Evolutionary conservation across 2,797 vertebrate species (phyloP).

Genomic region (Pyrocephalus nanus): DNA sequence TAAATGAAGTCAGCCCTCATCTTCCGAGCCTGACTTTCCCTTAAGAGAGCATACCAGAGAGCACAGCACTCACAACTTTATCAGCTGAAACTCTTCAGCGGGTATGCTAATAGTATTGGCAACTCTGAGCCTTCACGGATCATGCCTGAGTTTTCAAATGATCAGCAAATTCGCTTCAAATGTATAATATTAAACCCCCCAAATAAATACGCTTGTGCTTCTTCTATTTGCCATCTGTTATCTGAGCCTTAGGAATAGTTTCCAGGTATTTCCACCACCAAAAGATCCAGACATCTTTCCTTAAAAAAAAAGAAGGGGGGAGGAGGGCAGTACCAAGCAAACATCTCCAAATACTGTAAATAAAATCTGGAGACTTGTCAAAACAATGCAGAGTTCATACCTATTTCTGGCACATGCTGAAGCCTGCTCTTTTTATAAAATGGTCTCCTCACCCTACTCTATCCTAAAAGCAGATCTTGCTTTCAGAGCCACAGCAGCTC

Average conservation of each 20-base stretch:
- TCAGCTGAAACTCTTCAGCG: neutral
- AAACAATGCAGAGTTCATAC: neutral
- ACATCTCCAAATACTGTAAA: neutral
- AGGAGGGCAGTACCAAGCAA: neutral
- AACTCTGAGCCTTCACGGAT: neutral
- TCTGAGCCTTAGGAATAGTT: neutral
- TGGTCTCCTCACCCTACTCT: neutral
- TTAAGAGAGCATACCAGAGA: conserved; percentile 22
- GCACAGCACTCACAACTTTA: conserved; percentile 18
- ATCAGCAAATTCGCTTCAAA: neutral
- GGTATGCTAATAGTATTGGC: neutral
- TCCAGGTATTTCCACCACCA: neutral
- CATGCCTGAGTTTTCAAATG: neutral
- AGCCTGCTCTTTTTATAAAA: neutral
- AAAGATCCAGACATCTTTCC: neutral
- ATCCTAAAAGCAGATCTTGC: neutral
- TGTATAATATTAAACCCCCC: neutral
- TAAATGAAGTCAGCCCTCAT: conserved; percentile 59
- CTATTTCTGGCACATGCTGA: neutral
- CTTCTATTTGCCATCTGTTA: neutral
- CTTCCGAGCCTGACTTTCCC: neutral
- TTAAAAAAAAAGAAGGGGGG: neutral
- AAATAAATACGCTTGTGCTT: neutral
- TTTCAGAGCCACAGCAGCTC: neutral
- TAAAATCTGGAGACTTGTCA: neutral